phyloP scores from a whole-genome alignment of 2,113 vertebrate genomes.

The Synodontis membranacea region DNA sequence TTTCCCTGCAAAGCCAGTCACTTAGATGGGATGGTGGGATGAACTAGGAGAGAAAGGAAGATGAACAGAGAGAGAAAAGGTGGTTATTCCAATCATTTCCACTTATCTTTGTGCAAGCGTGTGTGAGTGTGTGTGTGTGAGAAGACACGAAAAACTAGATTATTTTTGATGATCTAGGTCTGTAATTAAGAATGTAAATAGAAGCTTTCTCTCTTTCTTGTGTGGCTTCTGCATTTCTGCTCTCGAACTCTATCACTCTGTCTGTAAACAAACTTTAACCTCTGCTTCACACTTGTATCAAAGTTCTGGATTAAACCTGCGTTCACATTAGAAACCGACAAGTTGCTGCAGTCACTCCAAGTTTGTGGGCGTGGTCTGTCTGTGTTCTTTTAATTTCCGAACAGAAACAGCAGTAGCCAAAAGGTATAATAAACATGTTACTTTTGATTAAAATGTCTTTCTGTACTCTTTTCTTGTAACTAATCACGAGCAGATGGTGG shows the following conservation, averaged over 20 bases:
- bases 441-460: not conserved
- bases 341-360: not conserved
- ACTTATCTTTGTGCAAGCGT: slow-evolving; percentile 40
- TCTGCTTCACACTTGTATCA: slow-evolving; percentile 17
- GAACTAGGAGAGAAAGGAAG: slow-evolving; percentile 35
- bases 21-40: slow-evolving; percentile 30
- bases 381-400: not conserved
- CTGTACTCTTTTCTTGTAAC: not conserved
- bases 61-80: slow-evolving; percentile 52
- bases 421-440: not conserved
- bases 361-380: not conserved
- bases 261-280: not conserved
- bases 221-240: slow-evolving; percentile 51
- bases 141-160: not conserved
- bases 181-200: slow-evolving; percentile 66
- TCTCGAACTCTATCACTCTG: slow-evolving; percentile 13
- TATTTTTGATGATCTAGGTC: not conserved
- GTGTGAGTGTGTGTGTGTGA: slow-evolving; percentile 21
- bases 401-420: not conserved
- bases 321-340: not conserved
- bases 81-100: slow-evolving; percentile 57
- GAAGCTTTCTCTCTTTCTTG: slow-evolving; percentile 50
- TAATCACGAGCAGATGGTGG: not conserved
- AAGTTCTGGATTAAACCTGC: slow-evolving; percentile 11
- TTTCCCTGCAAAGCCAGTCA: slow-evolving; percentile 24